A percentile compares a stretch with the other conserved stretches of the same genome.
Evolutionary conservation across 2,113 vertebrate species (phyloP).

Genomic region (Pelmatolapia mariae): DNA sequence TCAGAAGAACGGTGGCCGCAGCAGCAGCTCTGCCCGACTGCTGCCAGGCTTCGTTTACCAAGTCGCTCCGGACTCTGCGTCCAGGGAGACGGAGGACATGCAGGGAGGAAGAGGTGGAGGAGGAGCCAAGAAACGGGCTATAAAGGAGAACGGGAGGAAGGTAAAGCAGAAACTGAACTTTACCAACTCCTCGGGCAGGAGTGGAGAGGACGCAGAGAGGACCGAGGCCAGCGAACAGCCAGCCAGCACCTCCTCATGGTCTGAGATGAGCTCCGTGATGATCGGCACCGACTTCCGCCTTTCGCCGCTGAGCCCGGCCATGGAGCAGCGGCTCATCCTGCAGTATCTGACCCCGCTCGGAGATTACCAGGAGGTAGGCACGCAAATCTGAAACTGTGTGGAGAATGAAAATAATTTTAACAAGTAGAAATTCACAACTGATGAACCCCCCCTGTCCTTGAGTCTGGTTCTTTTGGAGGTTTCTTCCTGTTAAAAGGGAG

Average conservation of each 20-base stretch:
- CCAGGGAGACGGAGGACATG: not conserved
- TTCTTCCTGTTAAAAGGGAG: no score
- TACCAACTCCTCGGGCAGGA: not conserved
- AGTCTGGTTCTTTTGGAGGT: no score
- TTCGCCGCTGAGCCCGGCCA: conserved; percentile 85
- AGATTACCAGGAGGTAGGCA: conserved; percentile 91
- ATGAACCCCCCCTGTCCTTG: not conserved
- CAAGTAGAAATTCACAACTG: not conserved
- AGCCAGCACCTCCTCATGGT: conserved; percentile 85
- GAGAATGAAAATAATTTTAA: not conserved
- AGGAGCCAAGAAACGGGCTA: conserved; percentile 56
- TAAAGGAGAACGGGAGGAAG: conserved; percentile 79
- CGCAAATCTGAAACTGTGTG: rapidly evolving
- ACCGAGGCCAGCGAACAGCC: conserved; percentile 67
- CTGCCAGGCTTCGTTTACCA: conserved; percentile 9
- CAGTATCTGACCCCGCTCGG: conserved; percentile 92
- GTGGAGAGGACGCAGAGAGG: not conserved
- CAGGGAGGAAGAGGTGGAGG: conserved; percentile 54
- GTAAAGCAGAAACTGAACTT: conserved; percentile 87
- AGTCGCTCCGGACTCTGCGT: not conserved
- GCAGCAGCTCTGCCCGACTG: not conserved
- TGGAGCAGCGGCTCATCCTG: conserved; percentile 93
- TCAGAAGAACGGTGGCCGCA: conserved; percentile 70
- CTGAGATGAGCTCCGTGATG: conserved; percentile 91
- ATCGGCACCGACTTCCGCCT: conserved; percentile 91